These are phyloP conservation scores for Chaenogobius annularis DNA, from an alignment of 2,113 vertebrate genomes.

Conservation along the genomic window DNA sequence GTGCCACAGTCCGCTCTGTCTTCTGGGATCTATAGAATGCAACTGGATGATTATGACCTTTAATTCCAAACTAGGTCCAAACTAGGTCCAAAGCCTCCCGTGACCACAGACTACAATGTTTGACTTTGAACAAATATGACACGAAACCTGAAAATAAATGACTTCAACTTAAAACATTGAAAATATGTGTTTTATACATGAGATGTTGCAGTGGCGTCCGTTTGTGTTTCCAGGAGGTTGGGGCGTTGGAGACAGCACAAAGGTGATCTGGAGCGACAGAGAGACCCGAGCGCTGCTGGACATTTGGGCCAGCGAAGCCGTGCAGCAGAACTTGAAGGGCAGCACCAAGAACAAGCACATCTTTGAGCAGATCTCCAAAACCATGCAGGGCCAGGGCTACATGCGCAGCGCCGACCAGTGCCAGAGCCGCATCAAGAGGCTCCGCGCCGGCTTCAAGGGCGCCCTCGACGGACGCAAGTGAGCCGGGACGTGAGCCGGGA, in stretches of 20 bases:
- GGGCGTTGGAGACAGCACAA: conserved; percentile 51
- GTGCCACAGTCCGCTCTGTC: too few species aligned
- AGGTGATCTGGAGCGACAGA: conserved; percentile 66
- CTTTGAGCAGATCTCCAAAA: conserved; percentile 69
- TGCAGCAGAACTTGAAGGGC: conserved; percentile 70
- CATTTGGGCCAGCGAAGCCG: conserved; percentile 69
- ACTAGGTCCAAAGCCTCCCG: too few species aligned
- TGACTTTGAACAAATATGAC: too few species aligned
- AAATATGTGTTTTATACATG: too few species aligned
- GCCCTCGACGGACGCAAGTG: conserved; percentile 67
- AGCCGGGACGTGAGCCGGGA: too few species aligned
- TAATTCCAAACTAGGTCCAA: too few species aligned
- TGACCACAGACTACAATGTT: too few species aligned
- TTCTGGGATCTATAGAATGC: too few species aligned
- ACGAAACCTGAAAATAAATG: too few species aligned
- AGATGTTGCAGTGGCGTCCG: background rate
- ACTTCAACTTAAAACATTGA: too few species aligned
- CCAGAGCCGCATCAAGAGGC: conserved; percentile 76
- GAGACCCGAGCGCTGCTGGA: conserved; percentile 71
- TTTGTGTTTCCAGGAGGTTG: conserved; percentile 33
- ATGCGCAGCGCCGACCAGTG: conserved; percentile 71
- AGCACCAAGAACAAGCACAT: conserved; percentile 73
- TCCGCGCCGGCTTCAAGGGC: conserved; percentile 70
- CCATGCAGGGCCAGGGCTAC: conserved; percentile 66
- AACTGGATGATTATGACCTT: too few species aligned